Base-by-base conservation (phyloP, 2,797 vertebrate species). In the Dryobates pubescens region DNA sequence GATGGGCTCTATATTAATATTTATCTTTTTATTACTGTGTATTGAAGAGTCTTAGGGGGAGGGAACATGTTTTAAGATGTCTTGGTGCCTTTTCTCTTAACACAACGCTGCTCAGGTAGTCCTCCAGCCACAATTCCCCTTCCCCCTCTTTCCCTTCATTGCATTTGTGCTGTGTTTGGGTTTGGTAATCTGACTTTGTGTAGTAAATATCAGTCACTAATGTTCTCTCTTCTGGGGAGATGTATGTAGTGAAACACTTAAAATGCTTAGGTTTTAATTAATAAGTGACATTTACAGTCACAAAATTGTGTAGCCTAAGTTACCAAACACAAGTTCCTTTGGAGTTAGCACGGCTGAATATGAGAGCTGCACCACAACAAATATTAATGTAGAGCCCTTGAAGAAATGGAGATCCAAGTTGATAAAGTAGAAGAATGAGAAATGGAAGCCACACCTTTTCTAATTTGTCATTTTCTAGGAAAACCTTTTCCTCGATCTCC, bases 1-100 rank as follows among this genome's bases (percentile, higher is more conserved):
- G 97, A 96, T 96, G 97, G 98, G 98, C 98, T 98, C 97, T 98
- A 98, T 98, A 98, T 98, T 98, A 98, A 97, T 98, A 98, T 97
- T 98, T 95, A 96, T 78, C 65, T 72, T 97, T 96, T 97, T 95
- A 94, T 95, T 96, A 95, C 54, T 94, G 93, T 96, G 90, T 77
- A 96, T 96, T 89, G 79, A 96, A 95, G 77, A 95, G 71, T 88
- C 68, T 83, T 86, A 88, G 58, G 74, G 92, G 93, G 93, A 79
- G 93, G 93, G 90, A 84, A 69, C 36, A 3, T 85, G 82, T 92
- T 91, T 73, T 67, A 78, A 95, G 89, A 58, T 91, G 78, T 80
- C 78, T 63, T 83, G 68, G 90, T 88, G 58, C 73, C 86, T 26
- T 94, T 91, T 93, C 88, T 95, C 45, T 81, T 88, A 29, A 74